phyloP scores from a whole-genome alignment of 2,888 invertebrate genomes.

The Marronus borbonicus region DNA sequence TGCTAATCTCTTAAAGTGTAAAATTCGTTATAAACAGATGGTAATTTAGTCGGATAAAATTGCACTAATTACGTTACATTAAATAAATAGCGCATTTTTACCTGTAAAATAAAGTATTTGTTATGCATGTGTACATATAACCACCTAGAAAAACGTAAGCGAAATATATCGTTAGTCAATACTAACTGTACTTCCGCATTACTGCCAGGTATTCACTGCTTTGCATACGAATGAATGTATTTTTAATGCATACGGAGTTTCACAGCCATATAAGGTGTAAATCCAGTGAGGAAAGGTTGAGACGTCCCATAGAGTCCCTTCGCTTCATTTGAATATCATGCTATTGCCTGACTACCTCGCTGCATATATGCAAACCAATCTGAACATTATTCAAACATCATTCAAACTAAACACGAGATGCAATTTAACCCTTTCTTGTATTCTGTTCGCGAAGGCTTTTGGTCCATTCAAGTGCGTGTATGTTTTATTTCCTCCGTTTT shows the following conservation, averaged over 20 bases:
- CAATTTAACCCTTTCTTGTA: constrained; percentile 45
- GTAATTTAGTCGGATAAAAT: no score
- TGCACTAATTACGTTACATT: no score
- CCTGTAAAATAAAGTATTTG: no score
- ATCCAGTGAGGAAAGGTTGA: constrained; percentile 44
- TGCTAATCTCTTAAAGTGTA: no score
- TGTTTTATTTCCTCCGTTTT: constrained; percentile 39
- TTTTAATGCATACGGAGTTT: constrained; percentile 53
- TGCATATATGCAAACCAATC: constrained; percentile 54
- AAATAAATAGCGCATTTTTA: no score
- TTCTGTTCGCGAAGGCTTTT: constrained; percentile 28
- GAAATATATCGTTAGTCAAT: constrained; percentile 1
- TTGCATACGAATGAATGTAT: constrained; percentile 47
- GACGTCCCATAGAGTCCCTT: constrained; percentile 55
- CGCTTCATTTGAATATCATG: constrained; percentile 57
- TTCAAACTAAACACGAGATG: constrained; percentile 53
- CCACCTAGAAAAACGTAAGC: neutral
- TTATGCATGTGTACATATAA: no score
- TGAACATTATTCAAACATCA: constrained; percentile 46
- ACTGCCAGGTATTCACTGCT: constrained; percentile 35
- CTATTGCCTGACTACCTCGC: constrained; percentile 41
- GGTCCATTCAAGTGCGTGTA: constrained; percentile 45
- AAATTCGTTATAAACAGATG: no score
- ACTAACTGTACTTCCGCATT: constrained; percentile 16
- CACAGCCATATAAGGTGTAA: constrained; percentile 52